These are phyloP conservation scores for Epistrophella euchroma DNA, from an alignment of 2,888 invertebrate genomes.

Conservation along the genomic window DNA sequence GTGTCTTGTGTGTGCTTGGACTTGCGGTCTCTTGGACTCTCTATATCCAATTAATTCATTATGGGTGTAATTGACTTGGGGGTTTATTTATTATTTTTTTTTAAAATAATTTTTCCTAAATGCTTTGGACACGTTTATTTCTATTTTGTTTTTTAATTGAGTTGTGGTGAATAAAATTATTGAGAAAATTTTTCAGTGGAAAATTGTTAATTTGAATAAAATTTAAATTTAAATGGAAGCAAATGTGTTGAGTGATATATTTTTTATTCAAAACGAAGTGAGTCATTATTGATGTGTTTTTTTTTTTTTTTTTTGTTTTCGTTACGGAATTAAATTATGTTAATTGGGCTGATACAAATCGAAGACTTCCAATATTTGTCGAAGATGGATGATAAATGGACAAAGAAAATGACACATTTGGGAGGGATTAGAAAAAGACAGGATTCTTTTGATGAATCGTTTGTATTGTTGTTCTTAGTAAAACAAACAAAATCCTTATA, in stretches of 20 bases:
- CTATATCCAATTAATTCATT: slow-evolving; percentile 58
- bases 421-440: neutral
- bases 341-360: neutral
- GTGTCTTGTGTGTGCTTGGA: too few relatives aligned
- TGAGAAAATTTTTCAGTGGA: slow-evolving; percentile 3
- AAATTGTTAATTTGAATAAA: slow-evolving; percentile 27
- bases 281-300: slow-evolving; percentile 11
- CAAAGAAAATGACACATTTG: neutral
- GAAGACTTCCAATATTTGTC: neutral
- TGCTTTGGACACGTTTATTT: slow-evolving; percentile 51
- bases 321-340: neutral
- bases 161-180: slow-evolving; percentile 60
- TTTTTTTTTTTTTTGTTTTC: neutral
- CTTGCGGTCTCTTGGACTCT: neutral
- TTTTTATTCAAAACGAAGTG: slow-evolving; percentile 2
- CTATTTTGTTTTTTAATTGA: slow-evolving; percentile 46
- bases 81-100: slow-evolving; percentile 4
- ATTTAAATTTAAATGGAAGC: slow-evolving; percentile 12
- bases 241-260: slow-evolving; percentile 39
- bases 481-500: neutral
- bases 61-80: slow-evolving; percentile 64
- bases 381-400: neutral
- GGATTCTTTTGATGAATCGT: neutral
- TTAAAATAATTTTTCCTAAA: slow-evolving; percentile 22
- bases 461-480: neutral